These are phyloP conservation scores for Enhydra lutris DNA, from an alignment of 2,113 vertebrate species.

Conservation along the genomic window DNA sequence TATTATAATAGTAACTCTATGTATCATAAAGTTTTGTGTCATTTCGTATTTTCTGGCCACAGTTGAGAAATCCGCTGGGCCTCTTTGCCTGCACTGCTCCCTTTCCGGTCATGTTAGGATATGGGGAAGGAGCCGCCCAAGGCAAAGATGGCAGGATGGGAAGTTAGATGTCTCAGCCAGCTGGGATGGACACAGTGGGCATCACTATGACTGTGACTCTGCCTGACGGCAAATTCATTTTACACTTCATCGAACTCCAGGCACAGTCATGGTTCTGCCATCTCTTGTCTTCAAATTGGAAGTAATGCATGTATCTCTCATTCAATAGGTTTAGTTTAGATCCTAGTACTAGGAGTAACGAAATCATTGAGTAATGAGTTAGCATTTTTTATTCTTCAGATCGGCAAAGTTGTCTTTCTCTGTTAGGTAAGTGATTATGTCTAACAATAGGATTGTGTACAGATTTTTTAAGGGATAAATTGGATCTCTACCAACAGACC, in stretches of 20 bases:
- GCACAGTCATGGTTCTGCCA: too few relatives aligned
- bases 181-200: background rate
- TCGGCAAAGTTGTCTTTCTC: background rate
- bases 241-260: background rate
- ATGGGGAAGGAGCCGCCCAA: fast-evolving
- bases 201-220: background rate
- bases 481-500: too few relatives aligned
- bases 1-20: background rate
- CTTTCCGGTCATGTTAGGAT: background rate
- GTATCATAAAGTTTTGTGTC: background rate
- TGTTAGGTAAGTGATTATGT: background rate
- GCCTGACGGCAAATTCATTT: background rate
- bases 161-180: background rate
- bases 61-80: too few relatives aligned
- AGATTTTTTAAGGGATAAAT: background rate
- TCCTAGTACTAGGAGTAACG: background rate
- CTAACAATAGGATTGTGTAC: background rate
- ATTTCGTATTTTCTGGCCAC: background rate
- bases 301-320: background rate
- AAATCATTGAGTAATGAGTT: background rate
- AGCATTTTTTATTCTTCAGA: background rate
- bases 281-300: background rate
- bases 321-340: background rate
- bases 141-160: background rate
- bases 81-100: background rate